phyloP scores from a whole-genome alignment of 2,113 vertebrate species.

The Podarcis cretensis region DNA sequence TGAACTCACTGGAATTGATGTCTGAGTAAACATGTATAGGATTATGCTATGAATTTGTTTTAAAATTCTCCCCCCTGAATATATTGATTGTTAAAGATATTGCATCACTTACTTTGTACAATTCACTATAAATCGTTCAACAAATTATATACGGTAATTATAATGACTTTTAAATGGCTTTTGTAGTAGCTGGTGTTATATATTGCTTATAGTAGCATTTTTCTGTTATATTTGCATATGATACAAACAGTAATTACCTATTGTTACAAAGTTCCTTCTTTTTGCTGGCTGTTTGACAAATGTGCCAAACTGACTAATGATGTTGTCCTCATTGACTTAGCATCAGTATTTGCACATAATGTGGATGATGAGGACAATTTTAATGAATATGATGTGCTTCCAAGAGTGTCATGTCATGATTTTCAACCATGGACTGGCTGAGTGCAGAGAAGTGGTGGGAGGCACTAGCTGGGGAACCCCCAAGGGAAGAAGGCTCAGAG shows the following conservation, averaged over 20 bases:
- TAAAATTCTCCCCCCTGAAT: slow-evolving; percentile 28
- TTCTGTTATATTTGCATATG: slow-evolving; percentile 56
- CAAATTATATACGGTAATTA: slow-evolving; percentile 45
- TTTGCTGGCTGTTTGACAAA: slow-evolving; percentile 47
- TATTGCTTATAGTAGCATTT: slow-evolving; percentile 31
- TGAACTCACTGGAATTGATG: not conserved
- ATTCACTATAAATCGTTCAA: slow-evolving; percentile 61
- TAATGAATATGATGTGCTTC: slow-evolving; percentile 32
- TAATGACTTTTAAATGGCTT: slow-evolving; percentile 53
- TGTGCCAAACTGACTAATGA: slow-evolving; percentile 45
- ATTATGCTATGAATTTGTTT: slow-evolving; percentile 30
- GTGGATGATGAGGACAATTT: slow-evolving; percentile 8
- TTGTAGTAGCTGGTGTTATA: slow-evolving; percentile 49
- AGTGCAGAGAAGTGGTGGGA: no score
- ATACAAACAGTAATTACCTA: slow-evolving; percentile 22
- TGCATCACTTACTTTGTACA: slow-evolving; percentile 49
- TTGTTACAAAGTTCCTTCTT: slow-evolving; percentile 12
- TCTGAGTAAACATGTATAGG: not conserved
- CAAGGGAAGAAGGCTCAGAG: no score
- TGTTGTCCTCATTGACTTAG: not conserved
- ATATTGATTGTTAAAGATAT: slow-evolving; percentile 50
- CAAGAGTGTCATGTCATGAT: not conserved
- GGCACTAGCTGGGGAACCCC: no score
- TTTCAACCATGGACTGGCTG: slow-evolving; percentile 5
- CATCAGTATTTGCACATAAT: slow-evolving; percentile 27